These are phyloP conservation scores for Hirundo rustica DNA, from an alignment of 2,797 vertebrate genomes.

Conservation along the genomic window DNA sequence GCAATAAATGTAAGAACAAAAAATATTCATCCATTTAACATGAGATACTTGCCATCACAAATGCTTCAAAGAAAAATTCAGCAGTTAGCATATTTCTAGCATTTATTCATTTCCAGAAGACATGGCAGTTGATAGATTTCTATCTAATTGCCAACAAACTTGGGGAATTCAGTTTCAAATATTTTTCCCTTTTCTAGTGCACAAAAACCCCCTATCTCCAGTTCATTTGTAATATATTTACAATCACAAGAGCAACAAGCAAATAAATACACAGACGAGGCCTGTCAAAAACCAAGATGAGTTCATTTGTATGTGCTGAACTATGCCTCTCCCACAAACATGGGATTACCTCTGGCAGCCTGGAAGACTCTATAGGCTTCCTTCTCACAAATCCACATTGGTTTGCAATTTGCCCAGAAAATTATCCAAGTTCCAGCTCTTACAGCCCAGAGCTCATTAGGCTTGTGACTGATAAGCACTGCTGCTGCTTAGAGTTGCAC, in stretches of 20 bases:
- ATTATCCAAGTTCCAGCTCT: neutral
- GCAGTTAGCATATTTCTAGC: neutral
- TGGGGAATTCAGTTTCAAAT: neutral
- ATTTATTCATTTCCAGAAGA: neutral
- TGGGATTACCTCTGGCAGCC: neutral
- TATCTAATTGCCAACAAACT: neutral
- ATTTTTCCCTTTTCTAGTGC: neutral
- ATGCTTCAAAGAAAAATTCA: neutral
- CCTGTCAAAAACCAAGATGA: neutral
- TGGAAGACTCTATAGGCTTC: neutral
- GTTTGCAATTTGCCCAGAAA: neutral
- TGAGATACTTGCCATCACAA: neutral
- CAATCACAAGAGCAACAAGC: neutral
- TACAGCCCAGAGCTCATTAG: neutral
- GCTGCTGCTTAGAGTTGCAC: neutral
- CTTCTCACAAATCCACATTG: neutral
- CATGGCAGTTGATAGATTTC: neutral
- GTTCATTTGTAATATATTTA: neutral
- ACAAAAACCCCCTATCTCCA: neutral
- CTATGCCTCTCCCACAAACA: neutral
- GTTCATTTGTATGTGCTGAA: neutral
- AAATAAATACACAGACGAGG: neutral
- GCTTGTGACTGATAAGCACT: neutral
- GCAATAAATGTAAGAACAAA: constrained; percentile 12
- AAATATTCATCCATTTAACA: neutral